Percentiles rank a stretch among this genome's conserved stretches.
Evolutionary conservation across 2,113 vertebrate species (phyloP).

Genomic region (Hiodon tergisus): DNA sequence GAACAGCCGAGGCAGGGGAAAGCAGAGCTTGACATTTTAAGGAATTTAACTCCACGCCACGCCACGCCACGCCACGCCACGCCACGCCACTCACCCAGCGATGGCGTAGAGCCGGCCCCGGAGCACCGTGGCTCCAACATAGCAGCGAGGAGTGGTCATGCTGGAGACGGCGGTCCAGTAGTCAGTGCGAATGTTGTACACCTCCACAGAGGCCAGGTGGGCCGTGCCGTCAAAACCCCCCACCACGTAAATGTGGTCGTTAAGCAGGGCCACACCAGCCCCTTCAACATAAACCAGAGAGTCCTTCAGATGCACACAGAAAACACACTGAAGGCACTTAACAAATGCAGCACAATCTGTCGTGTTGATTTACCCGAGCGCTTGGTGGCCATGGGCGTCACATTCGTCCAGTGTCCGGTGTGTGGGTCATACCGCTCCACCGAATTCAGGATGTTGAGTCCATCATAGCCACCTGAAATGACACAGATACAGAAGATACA

Average conservation of each 20-base stretch:
- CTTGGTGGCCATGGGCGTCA: conserved; percentile 96
- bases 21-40: not conserved
- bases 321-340: not conserved
- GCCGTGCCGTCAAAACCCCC: conserved; percentile 94
- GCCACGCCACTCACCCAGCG: no score
- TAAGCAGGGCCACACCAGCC: conserved; percentile 89
- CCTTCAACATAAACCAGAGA: conserved; percentile 52
- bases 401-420: conserved; percentile 95
- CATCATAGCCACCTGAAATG: conserved; percentile 87
- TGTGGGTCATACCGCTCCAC: conserved; percentile 96
- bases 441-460: conserved; percentile 93
- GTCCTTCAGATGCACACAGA: conserved; percentile 21
- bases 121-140: conserved; percentile 91
- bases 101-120: conserved; percentile 91
- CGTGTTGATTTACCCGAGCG: conserved; percentile 71
- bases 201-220: conserved; percentile 91
- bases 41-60: no score
- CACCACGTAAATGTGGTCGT: conserved; percentile 95
- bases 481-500: not conserved
- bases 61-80: no score
- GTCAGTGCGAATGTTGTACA: conserved; percentile 94
- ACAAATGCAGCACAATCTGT: not conserved
- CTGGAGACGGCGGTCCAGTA: conserved; percentile 93
- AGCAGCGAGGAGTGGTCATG: conserved; percentile 96
- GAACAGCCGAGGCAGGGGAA: conserved; percentile 16